These are phyloP conservation scores for Heteropelma amictum DNA, from an alignment of 2,888 invertebrate species.

Conservation along the genomic window DNA sequence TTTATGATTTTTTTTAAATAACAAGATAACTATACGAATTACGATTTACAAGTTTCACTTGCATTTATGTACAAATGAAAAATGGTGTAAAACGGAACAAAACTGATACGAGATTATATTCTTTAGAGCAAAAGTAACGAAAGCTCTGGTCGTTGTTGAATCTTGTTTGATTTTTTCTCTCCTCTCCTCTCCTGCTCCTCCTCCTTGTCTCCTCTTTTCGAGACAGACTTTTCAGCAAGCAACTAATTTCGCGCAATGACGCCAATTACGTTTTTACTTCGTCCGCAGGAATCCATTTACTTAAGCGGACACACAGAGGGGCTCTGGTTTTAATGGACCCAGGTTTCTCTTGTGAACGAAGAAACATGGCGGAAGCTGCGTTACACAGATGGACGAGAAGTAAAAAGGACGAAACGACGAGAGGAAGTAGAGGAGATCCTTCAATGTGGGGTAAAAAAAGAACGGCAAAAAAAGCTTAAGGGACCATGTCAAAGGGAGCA, in stretches of 20 bases:
- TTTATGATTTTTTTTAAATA: too few species aligned
- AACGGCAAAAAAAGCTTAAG: slow-evolving; percentile 8
- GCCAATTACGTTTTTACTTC: slow-evolving; percentile 71
- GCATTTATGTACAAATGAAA: too few species aligned
- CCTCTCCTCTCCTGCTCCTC: too few species aligned
- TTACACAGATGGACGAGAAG: slow-evolving; percentile 7
- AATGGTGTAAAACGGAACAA: too few species aligned
- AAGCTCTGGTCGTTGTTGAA: background rate
- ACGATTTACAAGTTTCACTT: too few species aligned
- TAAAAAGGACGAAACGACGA: slow-evolving; percentile 22
- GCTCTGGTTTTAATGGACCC: slow-evolving; percentile 19
- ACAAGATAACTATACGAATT: too few species aligned
- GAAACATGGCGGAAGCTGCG: slow-evolving; percentile 7
- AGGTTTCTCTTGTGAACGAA: slow-evolving; percentile 3
- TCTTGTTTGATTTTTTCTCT: too few species aligned
- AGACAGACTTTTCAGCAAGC: slow-evolving; percentile 40
- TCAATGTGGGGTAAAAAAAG: slow-evolving; percentile 39
- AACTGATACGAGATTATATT: too few species aligned
- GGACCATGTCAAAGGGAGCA: slow-evolving; percentile 47
- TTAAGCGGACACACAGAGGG: slow-evolving; percentile 45
- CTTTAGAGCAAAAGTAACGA: too few species aligned
- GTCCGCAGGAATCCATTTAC: slow-evolving; percentile 59
- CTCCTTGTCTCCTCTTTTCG: background rate
- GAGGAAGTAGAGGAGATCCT: slow-evolving; percentile 42
- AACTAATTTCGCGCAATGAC: slow-evolving; percentile 68